Evolutionary conservation across 1,140 invertebrate genomes (phyloP), one percentile per base, ranked within the genome.

Genomic region (Cherax quadricarinatus): DNA sequence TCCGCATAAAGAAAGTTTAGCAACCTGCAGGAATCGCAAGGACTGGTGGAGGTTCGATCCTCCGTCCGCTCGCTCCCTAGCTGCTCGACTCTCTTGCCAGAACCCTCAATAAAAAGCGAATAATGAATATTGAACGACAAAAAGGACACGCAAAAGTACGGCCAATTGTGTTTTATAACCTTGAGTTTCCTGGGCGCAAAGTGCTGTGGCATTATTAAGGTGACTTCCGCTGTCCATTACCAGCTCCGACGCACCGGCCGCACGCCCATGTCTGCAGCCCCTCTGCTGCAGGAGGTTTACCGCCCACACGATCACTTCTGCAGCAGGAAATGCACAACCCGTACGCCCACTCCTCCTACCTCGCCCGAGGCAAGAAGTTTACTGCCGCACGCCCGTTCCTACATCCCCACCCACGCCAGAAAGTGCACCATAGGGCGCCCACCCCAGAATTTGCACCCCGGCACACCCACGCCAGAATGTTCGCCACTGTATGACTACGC

Each of bases 91-190:
- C 62, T 16, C 21, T 12, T 18, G 18, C 62, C 62, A 66, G 62
- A 21, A 66, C 62, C 62, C 5, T 16, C 86, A 75, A 88, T 88
- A 88, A 88, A 88, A 75, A 88, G 62, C 24, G 78, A 48, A 88
- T 88, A 88, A 88, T 81, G 86, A 80, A 88, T 62, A 88, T 79
- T 62, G 86, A 53, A 57, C 53, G 78, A 12, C 86, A 49, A 24
- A 75, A 60, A 30, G 53, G 86, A 81, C 86, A 79, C 75, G 73
- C 75, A 80, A 88, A 88, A 81, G 86, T 48, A 75, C 10, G 75
- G 53, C 86, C 80, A 80, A 81, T 80, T 75, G 78, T 81, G 86
- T 88, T 88, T 88, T 88, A 88, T 88, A 62, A 60, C 86, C 86
- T n/a, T 18, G 86, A 81, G 86, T 81, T 88, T 88, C 86, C 86